Evolutionary conservation across 2,797 vertebrate genomes (phyloP).

Genomic region (Cheirogaleus major): DNA sequence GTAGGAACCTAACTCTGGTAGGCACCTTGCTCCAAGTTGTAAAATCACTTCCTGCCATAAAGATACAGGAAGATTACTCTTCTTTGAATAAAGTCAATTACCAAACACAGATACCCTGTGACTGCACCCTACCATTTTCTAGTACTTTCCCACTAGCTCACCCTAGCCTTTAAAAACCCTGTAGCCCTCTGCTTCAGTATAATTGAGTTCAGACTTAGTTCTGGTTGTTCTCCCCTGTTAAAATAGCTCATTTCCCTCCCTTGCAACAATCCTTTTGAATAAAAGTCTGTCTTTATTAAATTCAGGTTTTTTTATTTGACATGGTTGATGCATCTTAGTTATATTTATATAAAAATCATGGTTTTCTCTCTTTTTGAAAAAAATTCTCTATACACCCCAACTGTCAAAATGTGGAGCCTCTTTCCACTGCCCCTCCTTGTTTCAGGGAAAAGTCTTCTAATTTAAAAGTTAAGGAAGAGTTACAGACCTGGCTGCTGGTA

Average conservation of each 20-base stretch:
- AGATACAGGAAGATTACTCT: neutral
- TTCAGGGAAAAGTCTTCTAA: neutral
- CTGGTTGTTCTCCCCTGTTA: neutral
- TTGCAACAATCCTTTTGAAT: neutral
- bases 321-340: neutral
- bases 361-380: neutral
- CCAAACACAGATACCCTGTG: neutral
- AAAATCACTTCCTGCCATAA: neutral
- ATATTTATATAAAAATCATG: neutral
- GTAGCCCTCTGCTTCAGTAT: neutral
- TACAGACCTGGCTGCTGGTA: neutral
- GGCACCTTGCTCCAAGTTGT: neutral
- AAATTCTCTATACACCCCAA: neutral
- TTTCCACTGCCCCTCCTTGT: accelerated
- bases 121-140: accelerated
- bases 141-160: neutral
- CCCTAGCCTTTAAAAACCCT: neutral
- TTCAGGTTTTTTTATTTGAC: neutral
- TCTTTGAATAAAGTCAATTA: neutral
- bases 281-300: neutral
- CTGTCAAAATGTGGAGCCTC: neutral
- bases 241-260: neutral
- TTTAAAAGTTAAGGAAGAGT: neutral
- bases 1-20: neutral
- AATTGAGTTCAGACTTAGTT: neutral